A percentile compares a stretch with the other conserved stretches of the same genome.
Evolutionary conservation across 2,888 invertebrate genomes (phyloP).

Genomic region (Drosophila heteroneura): DNA sequence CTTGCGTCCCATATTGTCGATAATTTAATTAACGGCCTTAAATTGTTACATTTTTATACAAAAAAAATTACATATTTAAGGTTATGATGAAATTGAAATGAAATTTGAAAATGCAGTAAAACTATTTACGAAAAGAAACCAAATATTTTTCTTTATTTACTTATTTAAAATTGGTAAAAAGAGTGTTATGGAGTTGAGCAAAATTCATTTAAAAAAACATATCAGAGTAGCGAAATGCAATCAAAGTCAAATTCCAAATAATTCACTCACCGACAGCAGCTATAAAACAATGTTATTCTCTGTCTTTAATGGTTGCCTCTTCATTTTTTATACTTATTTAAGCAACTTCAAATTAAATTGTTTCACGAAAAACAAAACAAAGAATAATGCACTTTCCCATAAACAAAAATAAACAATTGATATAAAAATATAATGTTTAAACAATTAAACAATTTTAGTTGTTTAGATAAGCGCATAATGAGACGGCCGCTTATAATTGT

Average conservation of each 20-base stretch:
- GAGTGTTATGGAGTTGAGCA: neutral
- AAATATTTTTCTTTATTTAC: neutral
- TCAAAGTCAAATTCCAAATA: neutral
- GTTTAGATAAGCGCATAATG: neutral
- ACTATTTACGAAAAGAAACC: neutral
- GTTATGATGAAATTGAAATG: neutral
- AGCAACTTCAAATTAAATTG: neutral
- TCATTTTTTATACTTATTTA: neutral
- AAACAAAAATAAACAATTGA: neutral
- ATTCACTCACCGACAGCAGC: neutral
- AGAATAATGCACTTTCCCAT: neutral
- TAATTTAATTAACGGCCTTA: slow-evolving; percentile 69
- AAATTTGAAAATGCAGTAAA: neutral
- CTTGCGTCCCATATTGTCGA: slow-evolving; percentile 43
- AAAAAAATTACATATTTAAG: neutral
- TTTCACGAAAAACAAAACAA: neutral
- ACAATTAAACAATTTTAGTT: neutral
- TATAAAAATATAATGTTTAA: neutral
- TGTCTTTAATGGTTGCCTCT: no score
- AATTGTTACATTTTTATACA: slow-evolving; percentile 30
- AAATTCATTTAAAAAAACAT: neutral
- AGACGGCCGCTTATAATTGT: neutral
- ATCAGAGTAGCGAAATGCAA: neutral
- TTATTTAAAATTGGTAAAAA: neutral
- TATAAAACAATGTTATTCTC: neutral